Percentiles rank a stretch among this genome's conserved stretches.
Evolutionary conservation across 2,888 invertebrate species (phyloP).

Genomic region (Brachylomia viminalis): DNA sequence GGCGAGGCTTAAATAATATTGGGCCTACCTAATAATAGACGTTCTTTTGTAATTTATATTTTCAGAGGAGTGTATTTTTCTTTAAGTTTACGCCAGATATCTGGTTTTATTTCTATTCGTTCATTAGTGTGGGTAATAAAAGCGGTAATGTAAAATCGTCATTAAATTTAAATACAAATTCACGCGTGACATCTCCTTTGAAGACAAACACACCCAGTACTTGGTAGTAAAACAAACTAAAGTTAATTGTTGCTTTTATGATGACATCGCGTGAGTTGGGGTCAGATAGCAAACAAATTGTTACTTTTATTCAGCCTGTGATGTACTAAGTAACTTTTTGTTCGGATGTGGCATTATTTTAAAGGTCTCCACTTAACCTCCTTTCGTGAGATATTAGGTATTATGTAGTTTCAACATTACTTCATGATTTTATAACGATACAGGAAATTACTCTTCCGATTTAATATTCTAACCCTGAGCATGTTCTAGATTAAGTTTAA

Average conservation of each 20-base stretch:
- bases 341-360: slow-evolving; percentile 60
- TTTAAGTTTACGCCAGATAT: slow-evolving; percentile 60
- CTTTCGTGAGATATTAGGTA: not conserved
- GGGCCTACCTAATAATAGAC: slow-evolving; percentile 76
- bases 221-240: slow-evolving; percentile 84
- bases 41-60: slow-evolving; percentile 69
- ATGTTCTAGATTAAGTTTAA: not conserved
- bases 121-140: slow-evolving; percentile 70
- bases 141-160: slow-evolving; percentile 71
- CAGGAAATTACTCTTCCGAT: not conserved
- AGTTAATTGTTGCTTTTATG: slow-evolving; percentile 88
- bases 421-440: not conserved
- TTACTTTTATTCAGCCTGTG: slow-evolving; percentile 71
- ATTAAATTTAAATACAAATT: slow-evolving; percentile 78
- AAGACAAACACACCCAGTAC: slow-evolving; percentile 82
- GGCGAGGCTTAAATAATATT: slow-evolving; percentile 86
- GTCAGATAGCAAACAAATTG: slow-evolving; percentile 83
- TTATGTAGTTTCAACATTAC: not conserved
- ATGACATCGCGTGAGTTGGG: slow-evolving; percentile 85
- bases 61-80: slow-evolving; percentile 51
- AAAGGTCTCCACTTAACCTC: not conserved
- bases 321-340: slow-evolving; percentile 43
- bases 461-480: not conserved
- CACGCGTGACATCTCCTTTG: slow-evolving; percentile 83
- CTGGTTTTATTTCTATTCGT: slow-evolving; percentile 65